These are phyloP conservation scores for Tamias sibiricus DNA, from an alignment of 2,113 vertebrate genomes.

Conservation along the genomic window DNA sequence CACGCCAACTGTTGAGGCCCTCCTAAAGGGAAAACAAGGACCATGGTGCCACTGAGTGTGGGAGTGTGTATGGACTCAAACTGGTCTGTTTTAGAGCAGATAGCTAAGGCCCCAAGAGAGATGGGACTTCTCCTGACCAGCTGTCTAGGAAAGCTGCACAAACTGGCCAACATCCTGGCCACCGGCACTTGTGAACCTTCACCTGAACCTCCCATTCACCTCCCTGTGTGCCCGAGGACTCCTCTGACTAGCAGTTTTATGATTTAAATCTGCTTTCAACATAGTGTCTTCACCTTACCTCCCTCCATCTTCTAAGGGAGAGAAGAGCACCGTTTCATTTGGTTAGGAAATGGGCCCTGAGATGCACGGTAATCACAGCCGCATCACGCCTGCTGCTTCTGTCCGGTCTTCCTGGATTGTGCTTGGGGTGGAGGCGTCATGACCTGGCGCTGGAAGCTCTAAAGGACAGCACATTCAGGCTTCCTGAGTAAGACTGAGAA, in stretches of 20 bases:
- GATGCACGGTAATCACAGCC: background rate
- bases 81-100: too few species aligned
- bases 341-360: background rate
- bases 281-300: background rate
- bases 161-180: too few species aligned
- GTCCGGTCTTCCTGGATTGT: background rate
- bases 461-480: background rate
- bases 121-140: background rate
- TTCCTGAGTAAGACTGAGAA: background rate
- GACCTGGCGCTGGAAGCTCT: background rate
- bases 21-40: background rate
- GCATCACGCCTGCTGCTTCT: background rate
- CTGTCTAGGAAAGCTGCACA: background rate
- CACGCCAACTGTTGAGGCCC: background rate
- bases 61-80: too few species aligned
- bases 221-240: background rate
- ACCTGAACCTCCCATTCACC: background rate
- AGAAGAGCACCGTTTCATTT: background rate
- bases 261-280: background rate
- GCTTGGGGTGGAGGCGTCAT: background rate
- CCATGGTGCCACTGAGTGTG: background rate
- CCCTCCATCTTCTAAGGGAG: background rate
- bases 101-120: background rate
- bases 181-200: background rate
- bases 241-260: background rate